These are phyloP conservation scores for Ectropis crepuscularia DNA, from an alignment of 2,888 invertebrate species.

Conservation along the genomic window DNA sequence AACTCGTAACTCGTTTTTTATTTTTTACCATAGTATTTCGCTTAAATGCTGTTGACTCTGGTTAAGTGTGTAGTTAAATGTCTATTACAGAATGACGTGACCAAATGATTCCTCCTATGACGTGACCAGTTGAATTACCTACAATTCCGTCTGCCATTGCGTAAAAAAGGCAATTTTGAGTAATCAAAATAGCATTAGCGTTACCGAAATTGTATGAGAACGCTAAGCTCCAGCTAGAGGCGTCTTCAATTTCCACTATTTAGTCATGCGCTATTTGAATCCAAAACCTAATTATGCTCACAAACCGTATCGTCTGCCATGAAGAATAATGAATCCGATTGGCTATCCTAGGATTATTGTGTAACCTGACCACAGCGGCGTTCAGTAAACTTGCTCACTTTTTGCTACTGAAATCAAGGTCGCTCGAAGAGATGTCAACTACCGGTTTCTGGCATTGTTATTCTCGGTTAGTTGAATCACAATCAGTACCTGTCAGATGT, in stretches of 20 bases:
- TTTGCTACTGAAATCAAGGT: constrained; percentile 29
- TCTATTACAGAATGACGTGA: constrained; percentile 53
- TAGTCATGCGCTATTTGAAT: constrained; percentile 59
- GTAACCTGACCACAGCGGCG: constrained; percentile 17
- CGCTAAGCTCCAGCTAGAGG: constrained; percentile 50
- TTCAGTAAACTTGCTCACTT: constrained; percentile 29
- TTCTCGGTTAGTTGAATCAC: constrained; percentile 14
- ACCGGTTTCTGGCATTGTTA: constrained; percentile 27
- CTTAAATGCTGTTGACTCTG: constrained; percentile 46
- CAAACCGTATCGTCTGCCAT: constrained; percentile 35
- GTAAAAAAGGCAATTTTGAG: constrained; percentile 71
- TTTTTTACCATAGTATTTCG: constrained; percentile 47
- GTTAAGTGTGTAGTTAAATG: constrained; percentile 55
- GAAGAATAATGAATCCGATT: constrained; percentile 42
- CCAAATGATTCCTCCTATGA: constrained; percentile 48
- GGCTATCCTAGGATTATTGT: constrained; percentile 36
- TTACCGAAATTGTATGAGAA: constrained; percentile 58
- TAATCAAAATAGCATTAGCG: constrained; percentile 80
- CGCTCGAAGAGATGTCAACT: constrained; percentile 31
- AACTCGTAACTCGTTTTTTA: constrained; percentile 34
- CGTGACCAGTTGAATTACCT: constrained; percentile 59
- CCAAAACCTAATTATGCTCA: constrained; percentile 37
- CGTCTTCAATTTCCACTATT: constrained; percentile 57
- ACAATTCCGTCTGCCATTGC: constrained; percentile 50
- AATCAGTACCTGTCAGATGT: constrained; percentile 31